A percentile compares a stretch with the other conserved stretches of the same genome.
These are phyloP conservation scores for Protonibea diacanthus DNA, from an alignment of 2,797 vertebrate species.

Conservation along the genomic window DNA sequence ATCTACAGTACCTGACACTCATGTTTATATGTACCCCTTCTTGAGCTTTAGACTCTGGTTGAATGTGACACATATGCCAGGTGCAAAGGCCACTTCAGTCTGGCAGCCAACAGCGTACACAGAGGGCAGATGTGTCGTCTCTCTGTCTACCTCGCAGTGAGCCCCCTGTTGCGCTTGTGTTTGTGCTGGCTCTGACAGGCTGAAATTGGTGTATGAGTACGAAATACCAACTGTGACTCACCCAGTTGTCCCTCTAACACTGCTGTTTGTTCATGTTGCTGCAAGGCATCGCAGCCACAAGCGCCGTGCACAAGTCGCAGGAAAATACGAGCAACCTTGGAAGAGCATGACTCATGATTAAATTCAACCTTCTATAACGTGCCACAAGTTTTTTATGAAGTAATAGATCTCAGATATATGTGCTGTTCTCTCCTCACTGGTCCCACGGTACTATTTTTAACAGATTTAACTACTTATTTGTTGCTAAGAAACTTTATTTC, in stretches of 20 bases:
- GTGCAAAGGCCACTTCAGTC: slow-evolving; percentile 27
- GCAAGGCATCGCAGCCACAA: not conserved
- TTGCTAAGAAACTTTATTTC: slow-evolving; percentile 2
- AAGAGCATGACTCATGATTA: not conserved
- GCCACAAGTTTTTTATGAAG: not conserved
- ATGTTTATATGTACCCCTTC: not conserved
- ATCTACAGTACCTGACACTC: not conserved
- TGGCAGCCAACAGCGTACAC: slow-evolving; percentile 40
- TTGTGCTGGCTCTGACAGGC: slow-evolving; percentile 42
- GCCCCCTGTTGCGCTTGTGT: slow-evolving; percentile 44
- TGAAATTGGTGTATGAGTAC: slow-evolving; percentile 40
- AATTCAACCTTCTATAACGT: not conserved
- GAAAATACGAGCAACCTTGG: not conserved
- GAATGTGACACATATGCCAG: slow-evolving; percentile 25
- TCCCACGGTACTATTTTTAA: not conserved
- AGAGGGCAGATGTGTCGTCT: slow-evolving; percentile 54
- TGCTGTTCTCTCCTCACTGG: not conserved
- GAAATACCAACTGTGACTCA: slow-evolving; percentile 47
- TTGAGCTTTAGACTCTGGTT: slow-evolving; percentile 13
- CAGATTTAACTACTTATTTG: not conserved
- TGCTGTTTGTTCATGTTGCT: slow-evolving; percentile 20
- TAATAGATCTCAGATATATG: not conserved
- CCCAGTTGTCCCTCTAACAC: slow-evolving; percentile 26
- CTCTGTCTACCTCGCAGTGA: slow-evolving; percentile 24
- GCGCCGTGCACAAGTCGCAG: not conserved